phyloP scores from a whole-genome alignment of 2,113 vertebrate genomes.

The Oryzias woworae region DNA sequence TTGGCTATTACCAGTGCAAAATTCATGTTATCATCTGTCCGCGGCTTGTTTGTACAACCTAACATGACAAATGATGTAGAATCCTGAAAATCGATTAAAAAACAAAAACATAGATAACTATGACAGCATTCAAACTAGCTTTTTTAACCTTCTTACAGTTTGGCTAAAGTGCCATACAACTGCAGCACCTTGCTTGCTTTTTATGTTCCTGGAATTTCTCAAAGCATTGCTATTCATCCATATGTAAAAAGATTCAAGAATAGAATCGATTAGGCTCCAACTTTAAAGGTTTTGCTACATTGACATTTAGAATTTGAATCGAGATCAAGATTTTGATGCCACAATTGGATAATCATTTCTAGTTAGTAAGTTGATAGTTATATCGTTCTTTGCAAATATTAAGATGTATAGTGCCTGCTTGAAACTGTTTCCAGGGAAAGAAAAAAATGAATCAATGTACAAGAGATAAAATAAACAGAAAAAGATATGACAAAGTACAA shows the following conservation, averaged over 20 bases:
- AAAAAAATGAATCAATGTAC: constrained; percentile 8
- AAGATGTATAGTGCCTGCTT: not conserved
- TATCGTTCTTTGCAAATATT: too few relatives aligned
- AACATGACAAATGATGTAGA: not conserved
- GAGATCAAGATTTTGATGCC: constrained; percentile 5
- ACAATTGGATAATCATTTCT: not conserved
- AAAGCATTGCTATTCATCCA: not conserved
- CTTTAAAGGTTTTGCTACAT: constrained; percentile 2
- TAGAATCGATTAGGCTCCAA: not conserved
- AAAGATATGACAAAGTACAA: constrained; percentile 20
- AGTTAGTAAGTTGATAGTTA: too few relatives aligned
- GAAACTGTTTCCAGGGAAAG: constrained; percentile 13
- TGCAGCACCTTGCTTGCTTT: not conserved
- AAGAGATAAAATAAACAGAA: constrained; percentile 7
- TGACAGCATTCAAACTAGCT: not conserved
- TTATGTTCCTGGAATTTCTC: not conserved
- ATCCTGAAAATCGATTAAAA: not conserved
- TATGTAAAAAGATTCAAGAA: not conserved
- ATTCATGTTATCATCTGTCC: too few relatives aligned
- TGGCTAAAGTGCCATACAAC: not conserved
- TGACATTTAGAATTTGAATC: not conserved
- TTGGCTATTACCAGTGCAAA: too few relatives aligned
- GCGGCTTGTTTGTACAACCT: too few relatives aligned
- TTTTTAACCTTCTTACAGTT: not conserved
- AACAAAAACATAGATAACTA: not conserved